Evolutionary conservation across 2,888 invertebrate genomes (phyloP), one percentile per base, ranked within the genome.

Genomic region (Pyralis farinalis): DNA sequence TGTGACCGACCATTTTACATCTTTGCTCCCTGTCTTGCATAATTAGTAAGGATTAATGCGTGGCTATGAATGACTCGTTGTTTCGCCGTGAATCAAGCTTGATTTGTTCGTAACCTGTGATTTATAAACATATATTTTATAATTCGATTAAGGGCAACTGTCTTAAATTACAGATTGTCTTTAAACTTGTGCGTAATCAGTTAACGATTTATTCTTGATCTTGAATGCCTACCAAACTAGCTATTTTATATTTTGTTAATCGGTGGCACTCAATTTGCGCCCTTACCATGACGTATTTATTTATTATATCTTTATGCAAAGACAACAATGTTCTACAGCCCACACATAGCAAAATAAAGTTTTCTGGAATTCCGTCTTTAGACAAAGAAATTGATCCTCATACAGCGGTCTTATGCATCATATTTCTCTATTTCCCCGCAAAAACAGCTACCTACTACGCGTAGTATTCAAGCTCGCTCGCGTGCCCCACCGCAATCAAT

Each of bases 31-130:
- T 75, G 78, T 77, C 81, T 82, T 83, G 81, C 79, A 80, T 86
- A 86, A 88, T 87, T 87, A 87, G 84, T 77, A 66, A 73, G 79
- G 79, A 86, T 87, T 87, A 87, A 86, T 85, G 82, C 64, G 70
- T 56, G 58, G 71, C 78, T 80, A 77, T 82, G 82, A 80, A 74
- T 74, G 84, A 81, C 70, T 77, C 71, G 75, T 73, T 79, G 72
- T 77, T 78, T 73, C 66, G 58, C 63, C 62, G 69, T 63, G 61
- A 66, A 74, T 76, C 77, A 74, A 65, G 66, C 70, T 67, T 63
- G 56, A 43, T 39, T 27, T 33, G 35, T 35, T 30, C 38, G 40
- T 39, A 25, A 40, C 36, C 41, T 43, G 43, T 31, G 39, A 51
- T 47, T 51, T 46, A 48, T 44, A 38, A 40, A 25, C 32, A 20